Evolutionary conservation across 2,888 invertebrate species (phyloP).

Genomic region (Pyrocoelia pectoralis): DNA sequence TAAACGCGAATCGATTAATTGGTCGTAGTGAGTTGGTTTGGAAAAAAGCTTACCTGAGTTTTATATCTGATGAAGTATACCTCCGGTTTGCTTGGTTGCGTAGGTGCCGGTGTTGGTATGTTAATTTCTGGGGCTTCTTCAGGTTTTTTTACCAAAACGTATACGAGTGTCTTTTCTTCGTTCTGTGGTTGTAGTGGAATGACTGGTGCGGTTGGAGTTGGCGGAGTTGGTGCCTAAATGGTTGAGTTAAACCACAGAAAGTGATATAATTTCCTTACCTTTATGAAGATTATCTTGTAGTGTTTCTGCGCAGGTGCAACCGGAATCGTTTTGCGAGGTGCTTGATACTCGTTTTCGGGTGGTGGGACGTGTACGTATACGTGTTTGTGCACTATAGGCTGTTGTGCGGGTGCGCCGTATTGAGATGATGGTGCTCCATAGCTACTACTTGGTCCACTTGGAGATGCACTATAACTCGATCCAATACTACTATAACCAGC

Average conservation of each 20-base stretch:
- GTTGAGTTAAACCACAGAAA: no score
- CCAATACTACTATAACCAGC: constrained; percentile 60
- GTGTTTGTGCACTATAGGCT: constrained; percentile 86
- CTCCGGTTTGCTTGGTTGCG: constrained; percentile 88
- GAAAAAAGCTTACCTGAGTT: constrained; percentile 69
- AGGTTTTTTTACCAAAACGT: constrained; percentile 88
- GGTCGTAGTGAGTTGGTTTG: neutral
- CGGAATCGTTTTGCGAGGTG: constrained; percentile 67
- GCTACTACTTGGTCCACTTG: constrained; percentile 53
- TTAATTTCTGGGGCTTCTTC: constrained; percentile 82
- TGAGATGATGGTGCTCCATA: constrained; percentile 65
- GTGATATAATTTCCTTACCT: no score
- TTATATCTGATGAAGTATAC: constrained; percentile 92
- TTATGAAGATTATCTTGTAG: constrained; percentile 87
- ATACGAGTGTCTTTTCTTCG: constrained; percentile 88
- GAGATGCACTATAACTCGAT: constrained; percentile 39
- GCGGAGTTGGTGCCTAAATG: constrained; percentile 76
- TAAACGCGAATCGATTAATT: constrained; percentile 38
- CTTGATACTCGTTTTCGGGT: constrained; percentile 81
- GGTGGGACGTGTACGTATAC: constrained; percentile 92
- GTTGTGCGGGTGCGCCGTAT: constrained; percentile 76
- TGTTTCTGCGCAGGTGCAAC: constrained; percentile 77
- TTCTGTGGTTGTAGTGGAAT: constrained; percentile 84
- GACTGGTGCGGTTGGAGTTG: constrained; percentile 81
- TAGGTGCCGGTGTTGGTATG: constrained; percentile 81